phyloP scores from a whole-genome alignment of 2,888 invertebrate species.

The Hydrotaea cyrtoneurina region DNA sequence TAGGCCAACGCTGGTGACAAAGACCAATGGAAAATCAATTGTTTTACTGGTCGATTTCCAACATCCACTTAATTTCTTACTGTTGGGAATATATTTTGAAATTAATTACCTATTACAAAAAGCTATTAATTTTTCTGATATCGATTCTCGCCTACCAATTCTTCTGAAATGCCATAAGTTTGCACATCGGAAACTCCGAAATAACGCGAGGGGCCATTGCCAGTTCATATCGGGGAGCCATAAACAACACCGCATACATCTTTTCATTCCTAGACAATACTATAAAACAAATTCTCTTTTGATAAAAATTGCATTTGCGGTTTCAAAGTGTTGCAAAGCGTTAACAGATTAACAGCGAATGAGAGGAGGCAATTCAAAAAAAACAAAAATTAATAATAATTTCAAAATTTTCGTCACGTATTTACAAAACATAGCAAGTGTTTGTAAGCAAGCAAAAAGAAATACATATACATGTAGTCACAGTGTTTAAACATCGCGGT shows the following conservation, averaged over 20 bases:
- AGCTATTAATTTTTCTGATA: too few species aligned
- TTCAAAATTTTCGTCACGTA: slow-evolving; percentile 52
- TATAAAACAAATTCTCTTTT: slow-evolving; percentile 21
- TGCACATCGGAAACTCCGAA: too few species aligned
- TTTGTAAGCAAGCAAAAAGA: slow-evolving; percentile 10
- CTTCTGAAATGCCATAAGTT: too few species aligned
- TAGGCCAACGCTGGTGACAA: too few species aligned
- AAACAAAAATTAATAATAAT: slow-evolving; percentile 31
- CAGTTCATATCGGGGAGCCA: not conserved
- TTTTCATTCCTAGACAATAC: not conserved
- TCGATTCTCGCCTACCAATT: too few species aligned
- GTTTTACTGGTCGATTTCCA: too few species aligned
- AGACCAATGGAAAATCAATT: too few species aligned
- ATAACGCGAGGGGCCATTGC: not conserved
- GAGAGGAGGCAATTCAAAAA: not conserved
- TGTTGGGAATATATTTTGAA: too few species aligned
- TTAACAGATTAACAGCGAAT: slow-evolving; percentile 44
- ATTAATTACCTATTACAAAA: too few species aligned
- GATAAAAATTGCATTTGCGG: slow-evolving; percentile 32
- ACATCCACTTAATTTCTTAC: too few species aligned
- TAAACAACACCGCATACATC: not conserved
- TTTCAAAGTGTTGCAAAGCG: slow-evolving; percentile 24
- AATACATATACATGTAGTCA: not conserved
- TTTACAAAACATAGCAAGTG: not conserved
- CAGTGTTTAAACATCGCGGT: too few species aligned